Base-by-base conservation (phyloP, 2,888 invertebrate genomes). In the Leptodirus hochenwartii region DNA sequence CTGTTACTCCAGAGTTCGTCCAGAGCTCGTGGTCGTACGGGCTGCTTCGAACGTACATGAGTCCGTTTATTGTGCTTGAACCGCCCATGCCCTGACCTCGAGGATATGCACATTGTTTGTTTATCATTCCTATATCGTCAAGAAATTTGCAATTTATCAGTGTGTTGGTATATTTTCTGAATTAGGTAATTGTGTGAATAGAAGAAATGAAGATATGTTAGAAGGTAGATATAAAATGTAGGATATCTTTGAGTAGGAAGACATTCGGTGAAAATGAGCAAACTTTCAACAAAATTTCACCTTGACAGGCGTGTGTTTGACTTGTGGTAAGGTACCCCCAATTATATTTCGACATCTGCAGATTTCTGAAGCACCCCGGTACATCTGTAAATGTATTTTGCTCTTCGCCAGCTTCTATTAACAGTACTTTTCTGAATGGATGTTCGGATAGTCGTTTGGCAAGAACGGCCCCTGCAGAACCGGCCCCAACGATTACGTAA, bases 1-100 rank as follows among this genome's bases (percentile, higher is more conserved):
- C 61, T 4, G 35, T 33, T 13, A 34, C 37, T 10, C 24, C 34
- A 9, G 31, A 17, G 36, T 29, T 38, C n/a, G n/a, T n/a, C 41
- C 41, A 43, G 5, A 15, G 9, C 27, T 43, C 36, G 20, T 32
- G 42, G 25, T 43, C 43, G 6, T 23, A 22, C 20, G 30, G 38
- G 22, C 39, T 39, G 6, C 41, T 41, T 27, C 43, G 29, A 9
- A 34, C 27, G 15, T 43, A 41, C 1, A 41, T 37, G 29, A 42
- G 31, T 5, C 37, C 39, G 24, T 43, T 43, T 13, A 43, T 38
- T 4, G 38, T 27, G 27, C 38, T 42, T 4, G 36, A 30, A 4
- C 43, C 43, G 2, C 43, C 43, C 10, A 43, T 9, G 11, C 35
- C 40, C 34, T 31, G 37, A 2, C 43, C 43, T 27, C 41, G 31